Evolutionary conservation across 2,797 vertebrate genomes (phyloP).

Genomic region (Triplophysa yarkandensis): DNA sequence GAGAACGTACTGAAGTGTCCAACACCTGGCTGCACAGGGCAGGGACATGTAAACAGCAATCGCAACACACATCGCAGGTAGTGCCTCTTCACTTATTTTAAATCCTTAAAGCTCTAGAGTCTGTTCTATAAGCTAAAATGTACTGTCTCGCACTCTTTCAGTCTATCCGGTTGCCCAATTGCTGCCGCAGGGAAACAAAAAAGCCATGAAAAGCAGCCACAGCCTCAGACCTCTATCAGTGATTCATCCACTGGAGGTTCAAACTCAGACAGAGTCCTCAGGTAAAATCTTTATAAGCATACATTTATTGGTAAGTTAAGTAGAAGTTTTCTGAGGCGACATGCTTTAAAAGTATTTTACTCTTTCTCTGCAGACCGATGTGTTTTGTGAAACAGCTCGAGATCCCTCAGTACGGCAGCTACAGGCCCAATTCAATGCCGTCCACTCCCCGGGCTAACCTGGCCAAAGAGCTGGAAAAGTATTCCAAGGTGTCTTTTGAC

Average conservation of each 20-base stretch:
- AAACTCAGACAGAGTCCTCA: slow-evolving; percentile 95
- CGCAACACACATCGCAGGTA: slow-evolving; percentile 98
- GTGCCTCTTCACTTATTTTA: not conserved
- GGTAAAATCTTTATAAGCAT: slow-evolving; percentile 77
- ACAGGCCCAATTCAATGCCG: slow-evolving; percentile 78
- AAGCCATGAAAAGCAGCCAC: slow-evolving; percentile 83
- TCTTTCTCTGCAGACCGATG: slow-evolving; percentile 85
- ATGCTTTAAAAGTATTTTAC: not conserved
- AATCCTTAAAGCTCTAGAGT: not conserved
- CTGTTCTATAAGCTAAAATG: not conserved
- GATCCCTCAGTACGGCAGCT: slow-evolving; percentile 95
- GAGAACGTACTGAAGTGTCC: slow-evolving; percentile 99
- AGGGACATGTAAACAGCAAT: slow-evolving; percentile 99
- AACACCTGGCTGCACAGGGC: slow-evolving; percentile 96
- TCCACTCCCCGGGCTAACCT: slow-evolving; percentile 93
- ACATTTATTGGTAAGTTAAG: too few relatives aligned
- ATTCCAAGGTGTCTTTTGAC: slow-evolving; percentile 99
- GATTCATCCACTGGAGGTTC: slow-evolving; percentile 83
- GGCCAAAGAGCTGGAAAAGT: slow-evolving; percentile 99
- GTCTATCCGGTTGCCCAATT: slow-evolving; percentile 95
- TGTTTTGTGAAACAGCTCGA: slow-evolving; percentile 99
- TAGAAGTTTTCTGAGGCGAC: too few relatives aligned
- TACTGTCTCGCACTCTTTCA: slow-evolving; percentile 55
- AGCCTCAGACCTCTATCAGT: slow-evolving; percentile 77
- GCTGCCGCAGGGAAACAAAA: slow-evolving; percentile 94